Conservation (phyloP, 2,888 invertebrate species). For the Clepsis dumicolana region DNA sequence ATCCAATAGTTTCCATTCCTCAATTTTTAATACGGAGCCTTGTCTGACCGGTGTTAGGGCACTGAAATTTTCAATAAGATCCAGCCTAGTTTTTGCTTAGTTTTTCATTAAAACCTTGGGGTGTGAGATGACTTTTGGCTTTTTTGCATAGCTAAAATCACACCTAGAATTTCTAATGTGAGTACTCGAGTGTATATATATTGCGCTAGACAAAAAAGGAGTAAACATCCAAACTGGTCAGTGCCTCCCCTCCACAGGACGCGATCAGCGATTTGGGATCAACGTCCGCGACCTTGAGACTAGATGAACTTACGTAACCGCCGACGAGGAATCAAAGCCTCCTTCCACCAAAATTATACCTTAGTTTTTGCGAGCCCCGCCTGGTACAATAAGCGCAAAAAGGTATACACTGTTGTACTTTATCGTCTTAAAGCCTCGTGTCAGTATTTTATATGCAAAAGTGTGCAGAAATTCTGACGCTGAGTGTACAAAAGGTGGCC, state of each 20-base stretch:
- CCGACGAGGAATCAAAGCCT: slow-evolving; percentile 74
- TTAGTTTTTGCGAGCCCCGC: slow-evolving; percentile 79
- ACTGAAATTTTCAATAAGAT: too few relatives aligned
- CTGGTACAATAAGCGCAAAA: slow-evolving; percentile 42
- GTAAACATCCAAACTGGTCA: slow-evolving; percentile 76
- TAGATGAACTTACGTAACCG: slow-evolving; percentile 86
- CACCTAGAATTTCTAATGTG: slow-evolving; percentile 11
- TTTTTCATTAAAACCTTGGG: neutral
- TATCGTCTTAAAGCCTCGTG: neutral
- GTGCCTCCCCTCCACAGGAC: slow-evolving; percentile 76
- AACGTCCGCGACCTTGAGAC: slow-evolving; percentile 85
- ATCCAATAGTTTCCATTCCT: too few relatives aligned
- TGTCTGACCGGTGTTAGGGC: too few relatives aligned
- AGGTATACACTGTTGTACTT: neutral
- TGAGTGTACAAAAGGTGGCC: neutral
- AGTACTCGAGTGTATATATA: slow-evolving; percentile 23
- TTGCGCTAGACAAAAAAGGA: slow-evolving; percentile 70
- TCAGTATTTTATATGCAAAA: neutral
- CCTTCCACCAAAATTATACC: slow-evolving; percentile 76
- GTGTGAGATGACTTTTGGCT: neutral
- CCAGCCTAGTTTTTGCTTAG: too few relatives aligned
- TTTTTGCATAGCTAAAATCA: slow-evolving; percentile 16
- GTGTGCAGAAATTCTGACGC: neutral
- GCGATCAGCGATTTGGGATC: slow-evolving; percentile 84
- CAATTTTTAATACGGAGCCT: too few relatives aligned